Base-by-base conservation (phyloP, 2,797 vertebrate genomes). In the Bradypodion pumilum region DNA sequence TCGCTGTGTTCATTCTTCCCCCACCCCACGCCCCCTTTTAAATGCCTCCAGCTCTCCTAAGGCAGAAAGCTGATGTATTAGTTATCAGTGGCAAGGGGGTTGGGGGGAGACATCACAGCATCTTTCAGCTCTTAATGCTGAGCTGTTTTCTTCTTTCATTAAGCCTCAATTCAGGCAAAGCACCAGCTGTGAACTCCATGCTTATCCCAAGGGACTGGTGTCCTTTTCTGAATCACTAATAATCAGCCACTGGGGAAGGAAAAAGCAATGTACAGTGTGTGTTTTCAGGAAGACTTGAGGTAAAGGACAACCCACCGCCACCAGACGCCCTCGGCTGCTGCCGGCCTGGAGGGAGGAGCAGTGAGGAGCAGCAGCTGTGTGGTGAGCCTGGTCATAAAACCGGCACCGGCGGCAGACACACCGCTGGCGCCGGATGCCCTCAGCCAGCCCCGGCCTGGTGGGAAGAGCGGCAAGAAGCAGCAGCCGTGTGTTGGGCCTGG, bases 181-280 rank as follows among this genome's bases (percentile, higher is more conserved):
- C 0, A 83, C 81, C 83, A 91, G 88, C 87, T 91, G 90, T 85
- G 88, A 89, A 85, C 32, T 15, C 65, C 52, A 27, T 21, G 10
- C 81, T 92, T 76, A 85, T 82, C 85, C 84, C 63, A 56, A 81
- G 85, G 91, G 75, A 88, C 8, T 90, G 69, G 32, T 89, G 85
- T 90, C 81, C 65, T 89, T 79, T 83, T 89, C 83, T 81, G 73
- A 90, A 85, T 63, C 44, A 74, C 59, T 80, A 84, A 89, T 86
- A 90, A 89, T 91, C 84, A 78, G 74, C 60, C 82, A 72, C 62
- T 27, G 46, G 76, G 78, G 85, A 78, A 90, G 82, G 44, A 0
- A 0, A 87, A 89, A 87, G 74, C 76, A n/a, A 40, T 69, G 19
- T 59, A n/a, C n/a, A n/a, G n/a, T n/a, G 90, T 90, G 89, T 83